Percentiles rank a stretch among this genome's conserved stretches.
Evolutionary conservation across 2,113 vertebrate species (phyloP).

Genomic region (Sigmodon hispidus): DNA sequence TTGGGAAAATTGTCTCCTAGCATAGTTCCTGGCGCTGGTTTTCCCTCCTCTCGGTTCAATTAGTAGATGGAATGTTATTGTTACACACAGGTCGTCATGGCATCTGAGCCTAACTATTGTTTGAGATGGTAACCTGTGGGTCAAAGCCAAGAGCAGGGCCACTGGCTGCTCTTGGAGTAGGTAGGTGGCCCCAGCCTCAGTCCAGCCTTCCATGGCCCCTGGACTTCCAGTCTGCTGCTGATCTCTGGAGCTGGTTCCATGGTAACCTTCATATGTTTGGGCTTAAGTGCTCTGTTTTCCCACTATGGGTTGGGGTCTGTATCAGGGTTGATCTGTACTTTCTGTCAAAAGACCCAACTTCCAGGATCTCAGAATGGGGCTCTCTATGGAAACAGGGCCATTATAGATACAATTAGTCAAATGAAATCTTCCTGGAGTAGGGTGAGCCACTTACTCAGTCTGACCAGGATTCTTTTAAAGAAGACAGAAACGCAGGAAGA

Average conservation of each 20-base stretch:
- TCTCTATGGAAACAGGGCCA: neutral
- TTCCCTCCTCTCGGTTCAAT: neutral
- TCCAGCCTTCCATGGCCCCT: neutral
- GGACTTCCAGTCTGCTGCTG: neutral
- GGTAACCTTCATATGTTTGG: neutral
- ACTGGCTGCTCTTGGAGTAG: neutral
- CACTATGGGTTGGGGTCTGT: neutral
- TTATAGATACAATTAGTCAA: neutral
- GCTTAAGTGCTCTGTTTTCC: neutral
- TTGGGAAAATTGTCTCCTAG: neutral
- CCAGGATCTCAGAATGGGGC: neutral
- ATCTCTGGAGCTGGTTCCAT: neutral
- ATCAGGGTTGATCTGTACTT: neutral
- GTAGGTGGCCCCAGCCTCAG: neutral
- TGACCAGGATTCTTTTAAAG: neutral
- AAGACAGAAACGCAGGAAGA: neutral
- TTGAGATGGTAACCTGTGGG: neutral
- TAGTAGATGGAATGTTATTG: neutral
- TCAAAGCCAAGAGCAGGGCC: neutral
- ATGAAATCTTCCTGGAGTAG: neutral
- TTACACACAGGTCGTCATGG: neutral
- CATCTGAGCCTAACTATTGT: neutral
- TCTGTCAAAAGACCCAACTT: neutral
- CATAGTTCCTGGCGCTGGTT: too few relatives aligned
- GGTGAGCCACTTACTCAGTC: neutral